Conservation (phyloP, 1,140 invertebrate genomes). For the Cardiocondyla obscurior region DNA sequence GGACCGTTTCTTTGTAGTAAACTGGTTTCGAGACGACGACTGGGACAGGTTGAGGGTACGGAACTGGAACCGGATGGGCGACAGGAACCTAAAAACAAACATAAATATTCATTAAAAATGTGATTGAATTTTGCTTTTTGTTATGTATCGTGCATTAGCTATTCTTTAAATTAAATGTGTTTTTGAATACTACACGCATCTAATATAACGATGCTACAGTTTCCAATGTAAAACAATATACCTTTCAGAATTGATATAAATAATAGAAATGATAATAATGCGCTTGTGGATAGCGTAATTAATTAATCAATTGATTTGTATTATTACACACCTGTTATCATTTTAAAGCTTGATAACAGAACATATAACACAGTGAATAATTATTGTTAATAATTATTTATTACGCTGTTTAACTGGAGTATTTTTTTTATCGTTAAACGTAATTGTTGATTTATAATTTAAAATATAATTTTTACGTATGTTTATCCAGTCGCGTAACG, state of each 20-base stretch:
- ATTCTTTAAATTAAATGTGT: not conserved
- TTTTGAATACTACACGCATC: not conserved
- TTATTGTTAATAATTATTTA: not conserved
- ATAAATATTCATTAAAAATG: not conserved
- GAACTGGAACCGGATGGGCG: constrained; percentile 70
- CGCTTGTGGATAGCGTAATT: too few species aligned
- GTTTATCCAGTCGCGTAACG: not conserved
- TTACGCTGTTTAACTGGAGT: too few species aligned
- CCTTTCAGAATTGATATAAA: not conserved
- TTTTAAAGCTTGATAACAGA: not conserved
- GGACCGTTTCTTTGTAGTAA: constrained; percentile 74
- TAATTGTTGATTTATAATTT: too few species aligned
- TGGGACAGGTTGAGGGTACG: constrained; percentile 73
- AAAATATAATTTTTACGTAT: not conserved
- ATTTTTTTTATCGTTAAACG: not conserved
- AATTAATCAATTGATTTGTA: not conserved
- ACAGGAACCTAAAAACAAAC: constrained; percentile 71
- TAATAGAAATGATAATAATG: not conserved
- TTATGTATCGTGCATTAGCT: not conserved
- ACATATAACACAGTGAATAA: not conserved
- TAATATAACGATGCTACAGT: not conserved
- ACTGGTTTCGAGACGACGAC: constrained; percentile 77
- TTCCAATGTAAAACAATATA: not conserved
- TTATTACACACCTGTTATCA: not conserved
- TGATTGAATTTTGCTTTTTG: not conserved